These are phyloP conservation scores for Paramisgurnus dabryanus DNA, from an alignment of 2,113 vertebrate genomes.

Conservation along the genomic window DNA sequence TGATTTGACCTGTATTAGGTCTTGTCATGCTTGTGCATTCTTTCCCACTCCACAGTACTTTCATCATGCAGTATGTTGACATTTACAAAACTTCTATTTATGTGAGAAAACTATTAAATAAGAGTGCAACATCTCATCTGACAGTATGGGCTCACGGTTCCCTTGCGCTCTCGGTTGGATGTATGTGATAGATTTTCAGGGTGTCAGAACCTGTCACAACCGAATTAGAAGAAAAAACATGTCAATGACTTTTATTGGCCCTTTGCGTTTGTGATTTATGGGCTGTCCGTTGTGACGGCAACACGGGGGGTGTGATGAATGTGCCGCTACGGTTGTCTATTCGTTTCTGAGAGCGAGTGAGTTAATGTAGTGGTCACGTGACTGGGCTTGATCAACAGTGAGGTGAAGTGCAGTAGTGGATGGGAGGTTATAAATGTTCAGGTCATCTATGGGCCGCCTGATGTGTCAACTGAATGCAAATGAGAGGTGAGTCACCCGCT, in stretches of 20 bases:
- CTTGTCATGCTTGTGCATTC: not conserved
- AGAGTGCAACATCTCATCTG: not conserved
- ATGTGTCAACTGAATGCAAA: constrained; percentile 33
- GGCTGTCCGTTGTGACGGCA: constrained; percentile 7
- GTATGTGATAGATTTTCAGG: constrained; percentile 37
- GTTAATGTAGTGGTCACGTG: constrained; percentile 23
- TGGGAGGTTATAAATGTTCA: constrained; percentile 13
- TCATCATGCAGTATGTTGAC: not conserved
- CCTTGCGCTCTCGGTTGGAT: not conserved
- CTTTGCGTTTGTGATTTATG: constrained; percentile 39
- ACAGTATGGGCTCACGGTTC: not conserved
- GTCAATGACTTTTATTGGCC: constrained; percentile 31
- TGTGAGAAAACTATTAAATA: not conserved
- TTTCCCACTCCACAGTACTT: not conserved
- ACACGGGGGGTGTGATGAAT: constrained; percentile 29
- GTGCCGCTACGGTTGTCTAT: constrained; percentile 15
- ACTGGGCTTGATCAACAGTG: not conserved
- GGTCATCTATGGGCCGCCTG: constrained; percentile 6
- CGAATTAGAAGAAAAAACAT: constrained; percentile 6
- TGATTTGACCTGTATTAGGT: not conserved
- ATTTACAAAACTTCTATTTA: not conserved
- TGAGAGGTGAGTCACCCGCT: constrained; percentile 5
- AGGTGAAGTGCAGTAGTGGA: constrained; percentile 1
- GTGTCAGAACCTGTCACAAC: constrained; percentile 16
- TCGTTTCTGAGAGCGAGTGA: not conserved